Evolutionary conservation across 1,140 invertebrate genomes (phyloP), one percentile per base, ranked within the genome.

Genomic region (Diorhabda carinulata): DNA sequence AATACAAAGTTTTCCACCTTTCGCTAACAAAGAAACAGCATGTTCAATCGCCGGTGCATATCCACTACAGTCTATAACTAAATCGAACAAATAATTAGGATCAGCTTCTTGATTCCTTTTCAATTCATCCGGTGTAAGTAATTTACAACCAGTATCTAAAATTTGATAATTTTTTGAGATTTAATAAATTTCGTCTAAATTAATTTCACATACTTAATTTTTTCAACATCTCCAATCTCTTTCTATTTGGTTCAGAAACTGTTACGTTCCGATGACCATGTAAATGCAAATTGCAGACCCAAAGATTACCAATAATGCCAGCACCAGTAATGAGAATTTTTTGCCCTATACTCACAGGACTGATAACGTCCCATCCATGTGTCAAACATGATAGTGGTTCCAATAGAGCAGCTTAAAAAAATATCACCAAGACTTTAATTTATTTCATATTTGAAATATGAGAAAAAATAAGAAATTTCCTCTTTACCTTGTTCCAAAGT

Each of bases 291-390:
- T 87, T 74, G 7, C 82, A 85, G 0, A 85, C 75, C 88, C 89
- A 91, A 2, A 91, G 78, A 69, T 89, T 87, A 74, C 90, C 89
- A 73, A 91, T 90, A 59, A 91, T 90, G 4, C 89, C 90, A 43
- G 89, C 88, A 2, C 89, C 90, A 3, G 86, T 83, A 0, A 91
- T 79, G 2, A 91, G 81, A n/a, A 91, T 85, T 61, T 83, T 86
- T 2, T 81, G 73, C 3, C 89, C 88, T 9, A 90, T 81, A 2
- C 82, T 72, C 9, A 90, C 80, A 1, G 87, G 87, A 67, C 83
- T 82, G 5, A 89, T 83, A 45, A 81, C 81, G 70, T 90, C 86
- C 82, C 85, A 87, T 2, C 89, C 89, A 69, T 90, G 89, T 3
- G 87, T 82, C 2, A 91, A 77, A 73, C 89, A 91, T 0, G 90